phyloP scores from a whole-genome alignment of 2,888 invertebrate species.

The Melinaea marsaeus region DNA sequence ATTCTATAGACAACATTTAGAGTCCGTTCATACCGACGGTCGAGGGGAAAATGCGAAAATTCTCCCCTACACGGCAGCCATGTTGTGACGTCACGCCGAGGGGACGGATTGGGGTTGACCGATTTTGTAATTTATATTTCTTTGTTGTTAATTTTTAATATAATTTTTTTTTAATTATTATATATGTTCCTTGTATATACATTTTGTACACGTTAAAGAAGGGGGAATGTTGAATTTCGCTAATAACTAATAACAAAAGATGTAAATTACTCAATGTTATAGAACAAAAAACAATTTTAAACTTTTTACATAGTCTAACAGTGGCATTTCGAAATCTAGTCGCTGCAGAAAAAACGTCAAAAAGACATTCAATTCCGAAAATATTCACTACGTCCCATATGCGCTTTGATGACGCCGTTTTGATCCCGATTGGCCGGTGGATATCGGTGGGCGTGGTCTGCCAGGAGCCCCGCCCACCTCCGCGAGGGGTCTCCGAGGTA shows the following conservation, averaged over 20 bases:
- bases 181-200: no score
- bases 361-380: constrained; percentile 53
- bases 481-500: constrained; percentile 59
- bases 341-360: constrained; percentile 28
- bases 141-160: not conserved
- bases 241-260: no score
- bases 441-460: constrained; percentile 57
- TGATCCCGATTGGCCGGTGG: constrained; percentile 49
- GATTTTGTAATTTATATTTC: constrained; percentile 9
- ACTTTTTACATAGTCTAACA: not conserved
- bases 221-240: no score
- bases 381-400: constrained; percentile 72
- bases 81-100: constrained; percentile 66
- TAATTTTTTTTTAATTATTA: no score
- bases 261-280: not conserved
- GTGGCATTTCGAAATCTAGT: constrained; percentile 1
- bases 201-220: no score
- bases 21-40: constrained; percentile 44
- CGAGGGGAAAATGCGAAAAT: constrained; percentile 74
- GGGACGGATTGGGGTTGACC: constrained; percentile 55
- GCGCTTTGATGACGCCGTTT: constrained; percentile 59
- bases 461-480: constrained; percentile 57
- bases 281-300: constrained; percentile 8
- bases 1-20: constrained; percentile 4
- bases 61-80: constrained; percentile 68